A percentile compares a stretch with the other conserved stretches of the same genome.
Conservation (phyloP, 1,140 invertebrate genomes). For the Dicyema japonicum region DNA sequence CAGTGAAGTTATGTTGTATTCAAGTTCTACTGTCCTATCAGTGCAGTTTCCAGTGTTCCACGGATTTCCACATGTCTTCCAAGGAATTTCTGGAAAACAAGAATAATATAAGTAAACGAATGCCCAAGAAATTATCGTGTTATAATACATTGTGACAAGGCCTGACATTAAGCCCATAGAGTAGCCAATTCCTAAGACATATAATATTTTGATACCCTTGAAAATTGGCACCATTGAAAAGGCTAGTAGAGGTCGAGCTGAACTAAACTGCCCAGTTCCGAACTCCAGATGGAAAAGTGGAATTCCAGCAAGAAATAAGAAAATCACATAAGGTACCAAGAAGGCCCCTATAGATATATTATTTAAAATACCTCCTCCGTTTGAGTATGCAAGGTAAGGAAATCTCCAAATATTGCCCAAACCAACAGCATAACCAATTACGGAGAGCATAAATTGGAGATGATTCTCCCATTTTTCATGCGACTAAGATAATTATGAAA, state of each 20-base stretch:
- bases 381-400: no score
- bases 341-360: conserved; percentile 21
- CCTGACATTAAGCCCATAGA: conserved; percentile 29
- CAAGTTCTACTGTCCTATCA: no score
- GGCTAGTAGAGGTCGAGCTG: conserved; percentile 19
- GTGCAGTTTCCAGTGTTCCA: conserved; percentile 7
- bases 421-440: no score
- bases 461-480: no score
- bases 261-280: conserved; percentile 21
- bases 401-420: no score
- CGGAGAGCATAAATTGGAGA: no score
- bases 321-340: conserved; percentile 25
- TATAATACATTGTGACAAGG: conserved; percentile 22
- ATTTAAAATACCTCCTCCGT: no score
- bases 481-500: no score
- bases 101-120: conserved; percentile 18
- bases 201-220: conserved; percentile 16
- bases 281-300: conserved; percentile 24
- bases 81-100: conserved; percentile 12
- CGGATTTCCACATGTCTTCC: conserved; percentile 10
- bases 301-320: conserved; percentile 26
- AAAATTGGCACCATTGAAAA: conserved; percentile 23
- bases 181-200: conserved; percentile 33
- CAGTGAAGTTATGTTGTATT: no score
- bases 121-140: conserved; percentile 22